Percentiles rank a stretch among this genome's conserved stretches.
phyloP scores from a whole-genome alignment of 2,113 vertebrate species.

The Pomatorhinus ruficollis region DNA sequence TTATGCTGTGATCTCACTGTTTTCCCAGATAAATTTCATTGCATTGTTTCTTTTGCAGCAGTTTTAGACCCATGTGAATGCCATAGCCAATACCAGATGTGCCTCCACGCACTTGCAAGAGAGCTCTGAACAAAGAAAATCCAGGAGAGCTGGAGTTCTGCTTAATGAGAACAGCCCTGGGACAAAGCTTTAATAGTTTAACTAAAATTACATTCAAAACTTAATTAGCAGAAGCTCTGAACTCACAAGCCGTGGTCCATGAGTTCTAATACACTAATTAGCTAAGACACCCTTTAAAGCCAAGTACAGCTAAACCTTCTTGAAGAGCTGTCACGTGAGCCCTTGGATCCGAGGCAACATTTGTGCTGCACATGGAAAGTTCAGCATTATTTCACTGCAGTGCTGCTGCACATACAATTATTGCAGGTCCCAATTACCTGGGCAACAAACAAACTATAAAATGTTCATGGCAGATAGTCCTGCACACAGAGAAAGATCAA shows the following conservation, averaged over 20 bases:
- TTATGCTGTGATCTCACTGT: constrained; percentile 57
- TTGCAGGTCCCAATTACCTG: not conserved
- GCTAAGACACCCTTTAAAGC: constrained; percentile 66
- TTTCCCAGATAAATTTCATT: constrained; percentile 66
- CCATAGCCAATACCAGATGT: constrained; percentile 51
- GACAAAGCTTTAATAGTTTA: constrained; percentile 73
- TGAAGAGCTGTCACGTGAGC: constrained; percentile 24
- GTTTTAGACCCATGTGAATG: constrained; percentile 35
- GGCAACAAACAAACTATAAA: not conserved
- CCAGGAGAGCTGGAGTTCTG: constrained; percentile 48
- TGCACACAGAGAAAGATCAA: not conserved
- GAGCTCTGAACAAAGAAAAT: constrained; percentile 51
- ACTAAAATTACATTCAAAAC: constrained; percentile 75
- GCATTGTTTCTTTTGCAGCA: constrained; percentile 50
- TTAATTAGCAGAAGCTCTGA: constrained; percentile 76
- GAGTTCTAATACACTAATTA: constrained; percentile 73
- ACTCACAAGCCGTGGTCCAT: constrained; percentile 65
- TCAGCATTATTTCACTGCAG: not conserved
- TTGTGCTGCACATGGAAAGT: constrained; percentile 3
- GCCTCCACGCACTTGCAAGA: constrained; percentile 14
- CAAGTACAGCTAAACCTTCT: constrained; percentile 37
- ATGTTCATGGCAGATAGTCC: not conserved
- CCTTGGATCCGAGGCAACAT: constrained; percentile 40
- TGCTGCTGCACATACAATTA: not conserved
- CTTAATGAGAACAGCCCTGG: constrained; percentile 64